Evolutionary conservation across 2,113 vertebrate species (phyloP), one percentile per base, ranked within the genome.

Genomic region (Lota lota): DNA sequence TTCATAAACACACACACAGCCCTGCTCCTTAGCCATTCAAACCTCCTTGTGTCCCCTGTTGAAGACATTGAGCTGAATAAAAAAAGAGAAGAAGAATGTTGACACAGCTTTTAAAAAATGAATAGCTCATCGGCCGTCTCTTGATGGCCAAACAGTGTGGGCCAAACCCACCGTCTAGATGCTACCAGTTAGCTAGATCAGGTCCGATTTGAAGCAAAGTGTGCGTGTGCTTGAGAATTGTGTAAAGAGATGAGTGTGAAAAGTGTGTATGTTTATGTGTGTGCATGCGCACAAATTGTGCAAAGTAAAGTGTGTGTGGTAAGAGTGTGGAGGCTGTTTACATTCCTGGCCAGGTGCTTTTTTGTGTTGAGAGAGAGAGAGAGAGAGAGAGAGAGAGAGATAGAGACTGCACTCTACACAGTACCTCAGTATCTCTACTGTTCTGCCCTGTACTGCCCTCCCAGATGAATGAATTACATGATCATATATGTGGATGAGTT

Each of bases 301-400:
- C 6, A 5, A 28, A 28, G 28, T 28, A 28, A 14, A 18, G 53
- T 17, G 53, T 17, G 53, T 2, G 16, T 56, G 53, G 18, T 10
- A 6, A 4, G 66, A 58, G 69, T 75, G 18, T 79, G 64, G 75
- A 64, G 75, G 73, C 75, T 70, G 80, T 82, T 73, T 79, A 73
- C n/a, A 33, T 73, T n/a, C 53, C 70, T 73, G 64, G 72, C 80
- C 78, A 83, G 78, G 78, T 81, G 77, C 65, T 84, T 74, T 72
- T 82, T 67, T 81, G 77, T 80, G 70, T 71, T 21, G 36, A 61
- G 36, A 73, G 67, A 54, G 22, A 22, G 74, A 69, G 80, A 57
- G 54, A 70, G 58, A 24, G 63, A 69, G 79, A 63, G 56, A 4
- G 36, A 57, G 58, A 64, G 62, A 75, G 22, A 0, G 67, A 61